phyloP scores from a whole-genome alignment of 2,888 invertebrate species.

The Tinea pellionella region DNA sequence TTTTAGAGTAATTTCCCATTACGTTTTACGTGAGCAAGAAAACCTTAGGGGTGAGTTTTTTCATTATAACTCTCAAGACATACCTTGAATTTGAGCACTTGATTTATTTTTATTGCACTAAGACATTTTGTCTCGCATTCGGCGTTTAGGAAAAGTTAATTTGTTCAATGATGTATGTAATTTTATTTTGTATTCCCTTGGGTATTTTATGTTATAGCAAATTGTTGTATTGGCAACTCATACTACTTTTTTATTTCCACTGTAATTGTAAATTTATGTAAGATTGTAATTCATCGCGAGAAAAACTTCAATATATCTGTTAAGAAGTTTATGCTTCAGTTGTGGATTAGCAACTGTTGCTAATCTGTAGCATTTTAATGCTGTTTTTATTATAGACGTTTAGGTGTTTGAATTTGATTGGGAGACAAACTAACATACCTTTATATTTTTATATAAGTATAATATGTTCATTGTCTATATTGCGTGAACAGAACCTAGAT shows the following conservation, averaged over 20 bases:
- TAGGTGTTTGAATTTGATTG: no score
- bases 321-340: conserved; percentile 2
- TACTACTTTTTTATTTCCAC: no score
- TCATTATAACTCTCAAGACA: not conserved
- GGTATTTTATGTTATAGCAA: not conserved
- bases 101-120: conserved; percentile 9
- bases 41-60: conserved; percentile 48
- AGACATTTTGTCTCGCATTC: not conserved
- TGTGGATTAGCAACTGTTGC: not conserved
- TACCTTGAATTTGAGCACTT: conserved; percentile 6
- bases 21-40: conserved; percentile 54
- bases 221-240: no score
- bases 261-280: not conserved
- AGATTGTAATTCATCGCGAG: not conserved
- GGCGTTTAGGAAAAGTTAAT: not conserved
- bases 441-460: no score
- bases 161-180: conserved; percentile 3
- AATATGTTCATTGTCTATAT: no score
- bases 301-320: not conserved
- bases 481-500: no score
- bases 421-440: no score
- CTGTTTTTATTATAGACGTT: not conserved
- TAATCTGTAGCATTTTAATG: no score
- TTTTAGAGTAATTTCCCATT: conserved; percentile 64
- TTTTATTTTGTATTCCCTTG: not conserved